Evolutionary conservation across 2,888 invertebrate species (phyloP).

Genomic region (Brenthis ino): DNA sequence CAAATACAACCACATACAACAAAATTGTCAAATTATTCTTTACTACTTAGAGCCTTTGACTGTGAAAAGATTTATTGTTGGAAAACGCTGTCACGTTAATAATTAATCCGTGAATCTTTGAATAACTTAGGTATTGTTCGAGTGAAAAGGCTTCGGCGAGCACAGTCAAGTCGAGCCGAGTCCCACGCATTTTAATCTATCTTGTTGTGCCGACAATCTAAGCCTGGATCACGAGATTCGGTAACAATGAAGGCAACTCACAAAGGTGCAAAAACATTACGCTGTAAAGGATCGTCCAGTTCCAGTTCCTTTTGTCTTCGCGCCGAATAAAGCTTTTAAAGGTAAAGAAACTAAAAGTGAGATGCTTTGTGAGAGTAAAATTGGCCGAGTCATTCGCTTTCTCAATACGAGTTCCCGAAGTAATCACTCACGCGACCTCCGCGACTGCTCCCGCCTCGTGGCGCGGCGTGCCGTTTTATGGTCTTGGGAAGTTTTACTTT

Average conservation of each 20-base stretch:
- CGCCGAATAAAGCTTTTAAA: slow-evolving; percentile 39
- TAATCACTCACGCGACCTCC: slow-evolving; percentile 16
- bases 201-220: not conserved
- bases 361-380: slow-evolving; percentile 36
- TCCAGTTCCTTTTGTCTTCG: slow-evolving; percentile 35
- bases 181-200: slow-evolving; percentile 4
- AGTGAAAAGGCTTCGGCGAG: not conserved
- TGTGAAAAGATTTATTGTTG: no score
- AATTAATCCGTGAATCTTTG: no score
- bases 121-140: not conserved
- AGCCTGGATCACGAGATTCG: slow-evolving; percentile 20
- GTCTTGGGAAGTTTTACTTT: no score
- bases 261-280: slow-evolving; percentile 30
- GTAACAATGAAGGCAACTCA: slow-evolving; percentile 21
- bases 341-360: slow-evolving; percentile 36
- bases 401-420: slow-evolving; percentile 25
- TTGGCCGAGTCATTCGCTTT: slow-evolving; percentile 38
- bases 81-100: no score
- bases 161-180: not conserved
- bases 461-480: no score
- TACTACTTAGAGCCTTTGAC: no score
- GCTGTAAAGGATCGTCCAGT: slow-evolving; percentile 31
- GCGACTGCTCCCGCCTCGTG: not conserved
- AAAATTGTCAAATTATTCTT: no score
- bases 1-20: no score